Evolutionary conservation across 2,797 vertebrate genomes (phyloP).

Genomic region (Hyperoplus immaculatus): DNA sequence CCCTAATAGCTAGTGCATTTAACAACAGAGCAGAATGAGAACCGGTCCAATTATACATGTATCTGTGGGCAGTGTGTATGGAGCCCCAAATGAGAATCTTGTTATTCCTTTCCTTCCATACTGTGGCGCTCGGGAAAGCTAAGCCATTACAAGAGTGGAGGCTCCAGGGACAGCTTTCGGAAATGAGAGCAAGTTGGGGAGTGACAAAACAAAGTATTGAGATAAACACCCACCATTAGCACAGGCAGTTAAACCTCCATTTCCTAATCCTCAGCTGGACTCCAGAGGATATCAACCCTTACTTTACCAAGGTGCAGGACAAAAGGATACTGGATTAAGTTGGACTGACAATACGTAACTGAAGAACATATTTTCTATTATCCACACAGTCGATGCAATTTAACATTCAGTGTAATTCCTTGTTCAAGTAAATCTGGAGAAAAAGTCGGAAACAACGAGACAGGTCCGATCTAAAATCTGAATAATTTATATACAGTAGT

Average conservation of each 20-base stretch:
- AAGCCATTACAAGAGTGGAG: conserved; percentile 85
- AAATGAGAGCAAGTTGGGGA: conserved; percentile 89
- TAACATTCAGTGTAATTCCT: background rate
- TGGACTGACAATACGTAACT: conserved; percentile 18
- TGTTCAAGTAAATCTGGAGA: background rate
- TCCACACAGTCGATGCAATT: conserved; percentile 5
- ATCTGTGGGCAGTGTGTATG: conserved; percentile 84
- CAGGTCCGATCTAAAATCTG: conserved; percentile 5
- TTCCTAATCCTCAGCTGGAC: conserved; percentile 88
- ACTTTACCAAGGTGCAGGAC: conserved; percentile 74
- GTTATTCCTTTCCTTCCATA: conserved; percentile 84
- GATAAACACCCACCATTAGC: conserved; percentile 90
- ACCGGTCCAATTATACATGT: conserved; percentile 82
- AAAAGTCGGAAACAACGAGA: background rate
- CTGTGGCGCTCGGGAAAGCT: conserved; percentile 82
- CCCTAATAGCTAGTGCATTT: conserved; percentile 80
- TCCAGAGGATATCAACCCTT: conserved; percentile 86
- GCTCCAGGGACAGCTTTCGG: conserved; percentile 89
- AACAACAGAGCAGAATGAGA: conserved; percentile 77
- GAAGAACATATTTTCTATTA: too few species aligned
- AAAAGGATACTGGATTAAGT: conserved; percentile 57
- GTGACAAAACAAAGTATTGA: conserved; percentile 91
- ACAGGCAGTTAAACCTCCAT: conserved; percentile 89
- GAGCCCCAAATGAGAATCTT: conserved; percentile 86
- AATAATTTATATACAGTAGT: background rate